Evolutionary conservation across 2,797 vertebrate species (phyloP).

Genomic region (Paguma larvata): DNA sequence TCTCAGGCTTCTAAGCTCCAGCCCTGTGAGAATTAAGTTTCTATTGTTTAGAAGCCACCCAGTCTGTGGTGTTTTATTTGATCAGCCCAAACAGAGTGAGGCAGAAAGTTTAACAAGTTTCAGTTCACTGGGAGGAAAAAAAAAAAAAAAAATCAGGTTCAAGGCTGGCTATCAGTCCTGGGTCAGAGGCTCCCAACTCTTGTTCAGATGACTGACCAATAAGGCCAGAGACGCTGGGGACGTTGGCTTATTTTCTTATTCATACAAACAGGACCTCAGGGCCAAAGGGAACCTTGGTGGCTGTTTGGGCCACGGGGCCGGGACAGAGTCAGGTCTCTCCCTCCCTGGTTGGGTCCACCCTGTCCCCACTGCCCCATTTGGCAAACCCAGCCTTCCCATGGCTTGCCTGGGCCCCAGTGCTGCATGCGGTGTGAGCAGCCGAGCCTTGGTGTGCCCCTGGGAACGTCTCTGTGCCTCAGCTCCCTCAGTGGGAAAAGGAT

Average conservation of each 20-base stretch:
- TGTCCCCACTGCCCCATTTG: neutral
- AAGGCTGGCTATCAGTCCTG: neutral
- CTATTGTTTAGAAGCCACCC: neutral
- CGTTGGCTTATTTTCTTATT: neutral
- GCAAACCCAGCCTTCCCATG: neutral
- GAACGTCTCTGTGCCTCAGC: neutral
- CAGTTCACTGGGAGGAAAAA: neutral
- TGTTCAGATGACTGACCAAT: neutral
- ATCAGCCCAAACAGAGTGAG: neutral
- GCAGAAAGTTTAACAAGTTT: neutral
- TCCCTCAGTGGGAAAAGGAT: neutral
- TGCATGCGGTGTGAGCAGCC: neutral
- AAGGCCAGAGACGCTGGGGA: neutral
- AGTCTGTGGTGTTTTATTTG: neutral
- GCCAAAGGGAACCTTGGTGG: neutral
- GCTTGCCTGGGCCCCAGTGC: neutral
- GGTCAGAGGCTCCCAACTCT: neutral
- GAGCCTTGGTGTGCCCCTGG: neutral
- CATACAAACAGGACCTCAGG: neutral
- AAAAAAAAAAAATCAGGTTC: neutral
- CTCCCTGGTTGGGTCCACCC: neutral
- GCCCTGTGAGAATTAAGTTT: neutral
- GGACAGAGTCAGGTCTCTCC: neutral
- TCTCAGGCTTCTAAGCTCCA: neutral
- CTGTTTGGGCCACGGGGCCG: neutral